Evolutionary conservation across 2,888 invertebrate species (phyloP).

Genomic region (Eupeodes latifasciatus): DNA sequence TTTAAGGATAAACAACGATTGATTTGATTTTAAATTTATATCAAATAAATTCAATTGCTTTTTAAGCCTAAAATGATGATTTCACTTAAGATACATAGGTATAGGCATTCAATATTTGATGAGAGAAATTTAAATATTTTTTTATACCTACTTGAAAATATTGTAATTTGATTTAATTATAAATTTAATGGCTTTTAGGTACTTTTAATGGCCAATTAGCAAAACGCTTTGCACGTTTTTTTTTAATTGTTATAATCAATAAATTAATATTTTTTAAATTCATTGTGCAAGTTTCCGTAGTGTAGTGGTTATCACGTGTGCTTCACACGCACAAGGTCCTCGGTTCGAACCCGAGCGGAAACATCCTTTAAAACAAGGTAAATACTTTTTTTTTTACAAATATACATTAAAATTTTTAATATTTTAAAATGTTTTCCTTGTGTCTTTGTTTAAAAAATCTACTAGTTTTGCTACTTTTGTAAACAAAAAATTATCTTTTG

Average conservation of each 20-base stretch:
- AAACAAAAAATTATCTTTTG: too few species aligned
- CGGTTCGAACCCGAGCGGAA: conserved; percentile 81
- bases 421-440: too few species aligned
- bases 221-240: not conserved
- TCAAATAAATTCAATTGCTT: not conserved
- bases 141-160: not conserved
- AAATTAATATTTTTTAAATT: not conserved
- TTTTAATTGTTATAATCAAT: not conserved
- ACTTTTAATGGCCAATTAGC: not conserved
- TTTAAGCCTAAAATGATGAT: not conserved
- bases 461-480: too few species aligned
- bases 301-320: conserved; percentile 81
- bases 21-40: not conserved
- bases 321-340: conserved; percentile 82
- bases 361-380: conserved; percentile 28
- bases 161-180: conserved; percentile 17
- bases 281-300: conserved; percentile 56
- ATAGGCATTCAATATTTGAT: not conserved
- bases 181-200: not conserved
- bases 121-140: not conserved
- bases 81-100: not conserved
- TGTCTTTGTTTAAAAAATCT: too few species aligned
- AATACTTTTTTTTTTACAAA: not conserved
- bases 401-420: too few species aligned
- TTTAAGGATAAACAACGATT: not conserved